These are phyloP conservation scores for Bothrops jararaca DNA, from an alignment of 2,113 vertebrate species.

Conservation along the genomic window DNA sequence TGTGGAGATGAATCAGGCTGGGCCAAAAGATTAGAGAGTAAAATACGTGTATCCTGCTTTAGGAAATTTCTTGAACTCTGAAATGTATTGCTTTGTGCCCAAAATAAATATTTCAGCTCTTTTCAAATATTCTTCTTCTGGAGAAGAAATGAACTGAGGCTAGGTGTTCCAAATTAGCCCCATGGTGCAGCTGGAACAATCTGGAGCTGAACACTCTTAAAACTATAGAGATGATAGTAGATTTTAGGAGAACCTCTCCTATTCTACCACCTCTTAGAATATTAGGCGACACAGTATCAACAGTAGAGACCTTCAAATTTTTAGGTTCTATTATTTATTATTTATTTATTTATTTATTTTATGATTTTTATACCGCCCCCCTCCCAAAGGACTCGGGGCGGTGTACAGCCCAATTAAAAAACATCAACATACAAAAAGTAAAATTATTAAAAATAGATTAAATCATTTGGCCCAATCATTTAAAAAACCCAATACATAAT, in stretches of 20 bases:
- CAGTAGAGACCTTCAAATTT: not conserved
- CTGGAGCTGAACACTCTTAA: not conserved
- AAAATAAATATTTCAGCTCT: constrained; percentile 17
- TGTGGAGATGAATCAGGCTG: not conserved
- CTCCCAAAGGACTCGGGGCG: too few relatives aligned
- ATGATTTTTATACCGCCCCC: too few relatives aligned
- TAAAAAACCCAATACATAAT: too few relatives aligned
- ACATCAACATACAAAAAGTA: too few relatives aligned
- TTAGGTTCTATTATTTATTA: not conserved
- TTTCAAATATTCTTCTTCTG: constrained; percentile 17
- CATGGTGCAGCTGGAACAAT: not conserved
- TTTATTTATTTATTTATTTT: too few relatives aligned
- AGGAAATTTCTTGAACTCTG: not conserved
- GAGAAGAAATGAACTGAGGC: not conserved
- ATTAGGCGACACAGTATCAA: not conserved
- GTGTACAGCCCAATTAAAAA: too few relatives aligned
- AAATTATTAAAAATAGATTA: too few relatives aligned
- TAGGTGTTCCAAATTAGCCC: not conserved
- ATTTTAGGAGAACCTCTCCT: not conserved
- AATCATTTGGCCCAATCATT: too few relatives aligned
- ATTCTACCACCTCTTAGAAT: not conserved
- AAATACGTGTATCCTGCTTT: constrained; percentile 16
- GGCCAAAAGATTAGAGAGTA: constrained; percentile 20
- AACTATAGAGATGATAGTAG: not conserved
- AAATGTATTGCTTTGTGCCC: not conserved